phyloP scores from a whole-genome alignment of 2,888 invertebrate genomes.

The Phyllotreta striolata region DNA sequence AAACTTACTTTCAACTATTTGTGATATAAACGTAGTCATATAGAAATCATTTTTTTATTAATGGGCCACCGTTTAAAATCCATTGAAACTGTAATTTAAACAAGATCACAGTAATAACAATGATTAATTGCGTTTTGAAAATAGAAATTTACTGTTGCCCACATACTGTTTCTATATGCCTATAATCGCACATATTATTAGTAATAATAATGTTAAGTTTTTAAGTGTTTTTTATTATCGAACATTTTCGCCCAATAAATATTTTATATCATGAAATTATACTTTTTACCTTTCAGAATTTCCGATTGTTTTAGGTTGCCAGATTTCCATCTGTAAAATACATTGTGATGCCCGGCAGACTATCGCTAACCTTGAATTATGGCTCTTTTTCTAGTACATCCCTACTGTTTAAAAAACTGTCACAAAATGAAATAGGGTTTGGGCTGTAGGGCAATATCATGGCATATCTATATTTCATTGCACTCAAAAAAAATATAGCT shows the following conservation, averaged over 20 bases:
- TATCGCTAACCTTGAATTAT: too few relatives aligned
- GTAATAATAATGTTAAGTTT: conserved; percentile 52
- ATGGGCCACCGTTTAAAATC: not conserved
- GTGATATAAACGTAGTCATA: conserved; percentile 58
- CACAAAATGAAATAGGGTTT: too few relatives aligned
- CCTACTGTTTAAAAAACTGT: too few relatives aligned
- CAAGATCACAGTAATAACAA: not conserved
- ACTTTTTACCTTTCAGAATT: too few relatives aligned
- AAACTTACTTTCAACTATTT: conserved; percentile 55
- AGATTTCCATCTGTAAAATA: too few relatives aligned
- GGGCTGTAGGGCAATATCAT: too few relatives aligned
- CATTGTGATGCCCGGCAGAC: too few relatives aligned
- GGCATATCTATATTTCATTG: too few relatives aligned
- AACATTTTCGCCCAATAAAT: conserved; percentile 59
- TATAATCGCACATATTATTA: conserved; percentile 56
- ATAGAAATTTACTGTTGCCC: conserved; percentile 22
- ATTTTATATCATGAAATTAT: conserved; percentile 59
- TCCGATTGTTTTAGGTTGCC: too few relatives aligned
- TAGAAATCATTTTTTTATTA: conserved; percentile 47
- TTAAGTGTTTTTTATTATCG: conserved; percentile 57
- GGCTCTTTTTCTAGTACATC: too few relatives aligned
- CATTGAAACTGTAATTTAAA: conserved; percentile 1
- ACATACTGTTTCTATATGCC: conserved; percentile 55
- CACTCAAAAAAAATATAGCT: too few relatives aligned
- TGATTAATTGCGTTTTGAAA: not conserved